Evolutionary conservation across 2,888 invertebrate genomes (phyloP).

Genomic region (Amblyteles armatorius): DNA sequence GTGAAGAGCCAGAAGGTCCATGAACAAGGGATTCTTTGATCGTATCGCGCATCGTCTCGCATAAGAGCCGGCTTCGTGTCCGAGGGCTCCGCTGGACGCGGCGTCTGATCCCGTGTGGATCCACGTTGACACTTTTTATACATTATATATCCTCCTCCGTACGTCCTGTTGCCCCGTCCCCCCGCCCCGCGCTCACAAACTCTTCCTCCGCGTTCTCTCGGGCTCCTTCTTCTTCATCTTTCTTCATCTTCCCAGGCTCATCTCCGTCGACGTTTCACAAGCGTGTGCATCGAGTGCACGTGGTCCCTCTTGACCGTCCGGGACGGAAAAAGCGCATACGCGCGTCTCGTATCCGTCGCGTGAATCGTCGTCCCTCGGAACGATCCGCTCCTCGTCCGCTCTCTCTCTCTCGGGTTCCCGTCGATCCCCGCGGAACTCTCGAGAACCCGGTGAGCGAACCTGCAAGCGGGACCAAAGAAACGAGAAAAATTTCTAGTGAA

Average conservation of each 20-base stretch:
- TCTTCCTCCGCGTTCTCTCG: slow-evolving; percentile 8
- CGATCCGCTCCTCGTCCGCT: slow-evolving; percentile 22
- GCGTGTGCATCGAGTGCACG: slow-evolving; percentile 41
- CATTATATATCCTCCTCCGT: slow-evolving; percentile 42
- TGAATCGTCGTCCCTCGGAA: slow-evolving; percentile 43
- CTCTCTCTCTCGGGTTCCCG: neutral
- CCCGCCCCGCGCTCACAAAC: slow-evolving; percentile 18
- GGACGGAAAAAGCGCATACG: slow-evolving; percentile 27
- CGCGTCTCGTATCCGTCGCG: slow-evolving; percentile 49
- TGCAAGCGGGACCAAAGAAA: neutral
- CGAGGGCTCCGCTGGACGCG: slow-evolving; percentile 34
- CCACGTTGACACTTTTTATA: slow-evolving; percentile 70
- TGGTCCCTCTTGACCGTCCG: slow-evolving; percentile 16
- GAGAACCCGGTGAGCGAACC: slow-evolving; percentile 4
- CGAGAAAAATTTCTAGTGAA: slow-evolving; percentile 17
- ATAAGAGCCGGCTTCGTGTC: slow-evolving; percentile 57
- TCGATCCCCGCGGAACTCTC: neutral
- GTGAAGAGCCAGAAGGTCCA: slow-evolving; percentile 56
- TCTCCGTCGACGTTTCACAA: slow-evolving; percentile 36
- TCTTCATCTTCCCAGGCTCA: slow-evolving; percentile 40
- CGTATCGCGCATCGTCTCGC: slow-evolving; percentile 67
- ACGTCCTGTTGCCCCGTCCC: slow-evolving; percentile 23
- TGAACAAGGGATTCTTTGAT: slow-evolving; percentile 73
- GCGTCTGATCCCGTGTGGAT: slow-evolving; percentile 61
- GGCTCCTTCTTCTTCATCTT: slow-evolving; percentile 7